A percentile compares a stretch with the other conserved stretches of the same genome.
phyloP scores from a whole-genome alignment of 2,888 invertebrate species.

The Plebejus melissa region DNA sequence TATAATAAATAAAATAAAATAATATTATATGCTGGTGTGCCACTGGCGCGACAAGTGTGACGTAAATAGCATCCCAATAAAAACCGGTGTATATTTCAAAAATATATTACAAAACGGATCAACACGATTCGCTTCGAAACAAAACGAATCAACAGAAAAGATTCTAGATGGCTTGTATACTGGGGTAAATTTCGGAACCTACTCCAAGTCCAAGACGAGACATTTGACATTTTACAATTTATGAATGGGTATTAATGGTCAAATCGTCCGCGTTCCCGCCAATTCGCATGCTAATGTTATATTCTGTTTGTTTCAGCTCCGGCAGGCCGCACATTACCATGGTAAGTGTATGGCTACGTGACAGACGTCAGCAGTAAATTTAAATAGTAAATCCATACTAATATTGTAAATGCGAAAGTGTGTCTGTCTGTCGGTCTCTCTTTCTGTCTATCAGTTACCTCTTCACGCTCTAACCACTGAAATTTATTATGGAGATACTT shows the following conservation, averaged over 20 bases:
- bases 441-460: too few species aligned
- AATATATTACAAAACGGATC: too few species aligned
- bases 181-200: not conserved
- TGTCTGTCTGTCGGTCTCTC: too few species aligned
- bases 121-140: too few species aligned
- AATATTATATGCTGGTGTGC: too few species aligned
- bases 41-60: too few species aligned
- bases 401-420: too few species aligned
- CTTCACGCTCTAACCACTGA: too few species aligned
- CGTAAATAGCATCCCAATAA: too few species aligned
- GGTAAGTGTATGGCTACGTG: slow-evolving; percentile 31
- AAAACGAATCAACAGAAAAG: too few species aligned
- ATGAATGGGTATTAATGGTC: not conserved
- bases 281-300: slow-evolving; percentile 41
- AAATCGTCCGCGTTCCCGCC: slow-evolving; percentile 30
- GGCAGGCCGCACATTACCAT: slow-evolving; percentile 33
- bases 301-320: slow-evolving; percentile 38
- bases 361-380: not conserved
- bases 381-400: not conserved
- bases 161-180: not conserved
- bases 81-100: not conserved
- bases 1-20: too few species aligned
- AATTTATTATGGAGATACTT: too few species aligned
- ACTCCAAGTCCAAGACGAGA: not conserved
- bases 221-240: slow-evolving; percentile 6